Percentiles rank a stretch among this genome's conserved stretches.
phyloP scores from a whole-genome alignment of 2,888 invertebrate genomes.

The Tenodera sinensis region DNA sequence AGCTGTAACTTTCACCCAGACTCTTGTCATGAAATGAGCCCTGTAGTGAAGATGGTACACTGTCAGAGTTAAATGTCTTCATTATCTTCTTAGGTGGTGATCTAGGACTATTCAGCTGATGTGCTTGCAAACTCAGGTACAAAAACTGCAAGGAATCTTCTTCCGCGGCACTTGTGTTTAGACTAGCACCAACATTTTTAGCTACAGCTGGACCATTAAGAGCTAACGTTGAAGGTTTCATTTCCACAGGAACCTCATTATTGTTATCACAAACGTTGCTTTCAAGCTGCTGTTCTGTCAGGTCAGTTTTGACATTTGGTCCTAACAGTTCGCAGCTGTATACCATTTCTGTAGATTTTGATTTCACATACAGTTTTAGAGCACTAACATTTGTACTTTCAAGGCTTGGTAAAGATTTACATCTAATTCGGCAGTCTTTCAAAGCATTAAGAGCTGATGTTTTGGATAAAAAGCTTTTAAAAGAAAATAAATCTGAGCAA shows the following conservation, averaged over 20 bases:
- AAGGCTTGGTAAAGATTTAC: not conserved
- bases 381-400: not conserved
- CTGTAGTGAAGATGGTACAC: not conserved
- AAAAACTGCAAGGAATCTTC: not conserved
- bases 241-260: not conserved
- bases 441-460: not conserved
- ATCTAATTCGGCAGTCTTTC: not conserved
- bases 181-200: not conserved
- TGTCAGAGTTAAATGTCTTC: not conserved
- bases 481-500: not conserved
- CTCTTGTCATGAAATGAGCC: conserved; percentile 2
- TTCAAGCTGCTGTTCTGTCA: not conserved
- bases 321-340: not conserved
- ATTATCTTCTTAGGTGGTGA: not conserved
- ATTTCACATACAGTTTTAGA: not conserved
- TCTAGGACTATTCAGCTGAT: not conserved
- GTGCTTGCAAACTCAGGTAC: not conserved
- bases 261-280: not conserved
- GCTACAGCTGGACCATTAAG: not conserved
- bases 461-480: not conserved
- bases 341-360: not conserved
- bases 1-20: conserved; percentile 8
- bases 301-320: not conserved
- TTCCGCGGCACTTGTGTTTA: not conserved
- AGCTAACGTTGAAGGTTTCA: not conserved